Base-by-base conservation (phyloP, 2,888 invertebrate genomes). In the Malachius bipustulatus region DNA sequence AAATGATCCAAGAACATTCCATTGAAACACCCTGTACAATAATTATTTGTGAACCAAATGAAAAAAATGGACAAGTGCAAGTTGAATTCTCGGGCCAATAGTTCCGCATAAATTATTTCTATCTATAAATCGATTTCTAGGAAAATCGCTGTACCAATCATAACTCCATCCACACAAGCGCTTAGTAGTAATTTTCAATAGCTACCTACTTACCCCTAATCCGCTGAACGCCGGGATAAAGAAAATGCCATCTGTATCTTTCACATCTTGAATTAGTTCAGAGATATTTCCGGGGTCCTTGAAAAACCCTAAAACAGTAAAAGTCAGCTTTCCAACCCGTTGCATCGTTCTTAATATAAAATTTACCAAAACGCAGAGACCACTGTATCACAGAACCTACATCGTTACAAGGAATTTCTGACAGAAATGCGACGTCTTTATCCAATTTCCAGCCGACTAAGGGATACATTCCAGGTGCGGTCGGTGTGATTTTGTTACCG, bases 141-240 rank as follows among this genome's bases (percentile, higher is more conserved):
- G n/a, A n/a, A n/a, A n/a, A n/a, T n/a, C n/a, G n/a, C n/a, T n/a
- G n/a, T n/a, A n/a, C n/a, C n/a, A n/a, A n/a, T n/a, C n/a, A n/a
- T n/a, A n/a, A n/a, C n/a, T n/a, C n/a, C n/a, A n/a, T n/a, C n/a
- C n/a, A n/a, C n/a, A n/a, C n/a, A n/a, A n/a, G n/a, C n/a, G n/a
- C n/a, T n/a, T n/a, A n/a, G n/a, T 29, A 3, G 9, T 13, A 38
- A n/a, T n/a, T n/a, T n/a, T n/a, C n/a, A n/a, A n/a, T n/a, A n/a
- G n/a, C n/a, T n/a, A 35, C 32, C 19, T 38, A 39, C 56, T 65
- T 63, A 87, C 88, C 58, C 88, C 85, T 34, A 89, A 64, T 19
- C 90, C 90, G 60, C 82, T 83, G 51, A 91, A 90, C 0, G 88
- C 88, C 2, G 93, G 90, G 47, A 93, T 70, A 58, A 93, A 93